Evolutionary conservation across 2,113 vertebrate genomes (phyloP).

Genomic region (Catharus bicknelli): DNA sequence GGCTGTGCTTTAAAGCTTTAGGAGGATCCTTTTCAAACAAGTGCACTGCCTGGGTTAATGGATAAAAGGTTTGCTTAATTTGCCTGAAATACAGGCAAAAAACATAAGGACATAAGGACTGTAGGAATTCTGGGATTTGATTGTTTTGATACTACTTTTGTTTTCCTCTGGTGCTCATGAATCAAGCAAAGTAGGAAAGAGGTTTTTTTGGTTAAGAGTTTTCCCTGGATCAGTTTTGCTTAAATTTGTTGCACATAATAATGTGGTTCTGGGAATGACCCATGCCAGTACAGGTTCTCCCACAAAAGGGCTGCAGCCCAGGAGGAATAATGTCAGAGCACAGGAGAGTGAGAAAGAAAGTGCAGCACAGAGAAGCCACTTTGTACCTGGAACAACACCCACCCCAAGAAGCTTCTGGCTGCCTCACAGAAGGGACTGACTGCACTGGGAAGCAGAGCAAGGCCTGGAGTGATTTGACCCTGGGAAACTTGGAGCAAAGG

Average conservation of each 20-base stretch:
- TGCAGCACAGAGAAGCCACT: neutral
- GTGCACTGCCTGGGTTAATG: neutral
- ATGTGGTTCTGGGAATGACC: neutral
- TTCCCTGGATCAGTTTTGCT: neutral
- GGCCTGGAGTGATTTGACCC: neutral
- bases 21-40: neutral
- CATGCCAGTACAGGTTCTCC: neutral
- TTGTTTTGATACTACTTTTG: neutral
- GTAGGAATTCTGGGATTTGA: neutral
- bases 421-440: neutral
- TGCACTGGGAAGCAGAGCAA: neutral
- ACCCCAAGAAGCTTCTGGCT: rapidly evolving
- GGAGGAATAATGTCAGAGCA: neutral
- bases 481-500: neutral
- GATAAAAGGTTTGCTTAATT: neutral
- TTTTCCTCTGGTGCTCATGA: neutral
- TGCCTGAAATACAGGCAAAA: neutral
- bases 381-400: neutral
- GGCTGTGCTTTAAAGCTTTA: neutral
- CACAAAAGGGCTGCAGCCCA: neutral
- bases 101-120: neutral
- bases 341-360: neutral
- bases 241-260: neutral
- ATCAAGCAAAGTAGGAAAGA: neutral
- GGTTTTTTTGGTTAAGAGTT: neutral